Evolutionary conservation across 2,888 invertebrate species (phyloP).

Genomic region (Lasioglossum morio): DNA sequence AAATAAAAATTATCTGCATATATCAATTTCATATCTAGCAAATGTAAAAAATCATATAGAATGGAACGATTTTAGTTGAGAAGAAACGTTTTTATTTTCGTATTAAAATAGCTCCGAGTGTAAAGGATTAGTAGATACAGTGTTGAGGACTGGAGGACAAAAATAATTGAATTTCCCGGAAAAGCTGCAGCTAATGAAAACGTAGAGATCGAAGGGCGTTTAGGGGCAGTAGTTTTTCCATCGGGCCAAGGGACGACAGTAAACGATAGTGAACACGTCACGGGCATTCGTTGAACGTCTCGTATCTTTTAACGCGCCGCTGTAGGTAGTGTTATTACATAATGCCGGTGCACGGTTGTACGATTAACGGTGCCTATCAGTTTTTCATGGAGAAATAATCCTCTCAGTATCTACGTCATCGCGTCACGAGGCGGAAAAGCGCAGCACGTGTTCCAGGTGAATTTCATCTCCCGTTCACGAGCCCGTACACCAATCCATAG

Average conservation of each 20-base stretch:
- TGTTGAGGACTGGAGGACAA: too few relatives aligned
- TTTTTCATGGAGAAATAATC: constrained; percentile 76
- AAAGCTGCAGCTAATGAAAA: background rate
- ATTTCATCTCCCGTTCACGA: constrained; percentile 61
- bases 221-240: background rate
- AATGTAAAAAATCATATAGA: too few relatives aligned
- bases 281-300: background rate
- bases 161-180: too few relatives aligned
- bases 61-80: too few relatives aligned
- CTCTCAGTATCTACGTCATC: constrained; percentile 66
- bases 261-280: background rate
- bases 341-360: constrained; percentile 68
- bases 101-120: too few relatives aligned
- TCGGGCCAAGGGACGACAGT: background rate
- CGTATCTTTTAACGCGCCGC: constrained; percentile 42
- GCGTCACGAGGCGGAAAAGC: constrained; percentile 68
- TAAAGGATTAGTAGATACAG: too few relatives aligned
- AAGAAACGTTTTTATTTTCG: too few relatives aligned
- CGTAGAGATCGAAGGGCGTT: background rate
- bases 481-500: constrained; percentile 15
- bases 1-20: too few relatives aligned
- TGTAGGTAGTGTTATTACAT: constrained; percentile 64
- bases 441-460: constrained; percentile 66
- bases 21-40: too few relatives aligned
- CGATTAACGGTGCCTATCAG: constrained; percentile 75